These are phyloP conservation scores for Babylonia areolata DNA, from an alignment of 1,140 invertebrate species.

Conservation along the genomic window DNA sequence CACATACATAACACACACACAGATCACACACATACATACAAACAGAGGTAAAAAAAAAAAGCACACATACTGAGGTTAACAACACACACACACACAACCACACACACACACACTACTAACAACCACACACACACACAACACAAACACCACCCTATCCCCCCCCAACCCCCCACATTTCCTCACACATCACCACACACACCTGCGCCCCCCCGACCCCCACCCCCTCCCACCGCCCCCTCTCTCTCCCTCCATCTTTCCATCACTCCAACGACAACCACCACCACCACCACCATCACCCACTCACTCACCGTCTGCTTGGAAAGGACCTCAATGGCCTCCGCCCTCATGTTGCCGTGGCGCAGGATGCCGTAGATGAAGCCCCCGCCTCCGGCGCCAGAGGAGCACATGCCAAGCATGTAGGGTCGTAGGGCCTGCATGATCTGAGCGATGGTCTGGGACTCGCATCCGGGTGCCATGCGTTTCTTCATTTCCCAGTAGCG, in stretches of 20 bases:
- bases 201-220: too few species aligned
- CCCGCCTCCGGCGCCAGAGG: constrained; percentile 78
- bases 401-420: constrained; percentile 69
- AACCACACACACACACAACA: constrained; percentile 52
- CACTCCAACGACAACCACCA: constrained; percentile 31
- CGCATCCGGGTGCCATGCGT: constrained; percentile 77
- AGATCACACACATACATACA: not conserved
- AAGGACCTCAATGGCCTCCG: constrained; percentile 54
- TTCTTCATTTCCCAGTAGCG: constrained; percentile 78
- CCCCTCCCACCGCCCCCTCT: not conserved
- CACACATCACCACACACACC: not conserved
- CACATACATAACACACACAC: not conserved
- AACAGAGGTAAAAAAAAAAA: too few species aligned
- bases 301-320: constrained; percentile 35
- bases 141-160: too few species aligned
- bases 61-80: not conserved
- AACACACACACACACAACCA: not conserved
- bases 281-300: not conserved
- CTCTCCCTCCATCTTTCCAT: too few species aligned
- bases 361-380: constrained; percentile 76
- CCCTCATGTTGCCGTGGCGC: constrained; percentile 60
- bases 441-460: constrained; percentile 70
- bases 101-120: constrained; percentile 36
- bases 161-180: not conserved
- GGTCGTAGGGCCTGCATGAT: constrained; percentile 72